Conservation (phyloP, 2,797 vertebrate genomes). For the Scolopax rusticola region DNA sequence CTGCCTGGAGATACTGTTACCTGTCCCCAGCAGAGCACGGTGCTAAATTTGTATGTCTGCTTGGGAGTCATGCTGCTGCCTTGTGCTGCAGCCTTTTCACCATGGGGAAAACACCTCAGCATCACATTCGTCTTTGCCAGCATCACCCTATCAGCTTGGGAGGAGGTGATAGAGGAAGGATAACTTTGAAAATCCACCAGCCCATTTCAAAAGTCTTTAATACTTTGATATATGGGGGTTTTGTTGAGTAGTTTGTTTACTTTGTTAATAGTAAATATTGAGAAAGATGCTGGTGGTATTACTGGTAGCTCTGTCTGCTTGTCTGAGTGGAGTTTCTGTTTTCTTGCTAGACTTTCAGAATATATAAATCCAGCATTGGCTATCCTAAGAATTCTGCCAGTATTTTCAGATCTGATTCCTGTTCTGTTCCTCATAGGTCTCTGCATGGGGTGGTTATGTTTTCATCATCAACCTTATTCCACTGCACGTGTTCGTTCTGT, state of each 20-base stretch:
- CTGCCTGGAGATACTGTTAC: neutral
- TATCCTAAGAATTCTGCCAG: neutral
- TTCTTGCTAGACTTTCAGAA: neutral
- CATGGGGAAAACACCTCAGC: neutral
- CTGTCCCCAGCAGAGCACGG: neutral
- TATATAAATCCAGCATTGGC: neutral
- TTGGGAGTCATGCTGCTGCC: neutral
- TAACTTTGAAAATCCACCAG: neutral
- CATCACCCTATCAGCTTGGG: neutral
- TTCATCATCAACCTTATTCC: conserved; percentile 99
- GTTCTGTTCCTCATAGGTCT: conserved; percentile 84
- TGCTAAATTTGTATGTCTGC: neutral
- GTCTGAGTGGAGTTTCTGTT: neutral
- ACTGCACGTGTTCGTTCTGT: conserved; percentile 94
- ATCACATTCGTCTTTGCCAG: neutral
- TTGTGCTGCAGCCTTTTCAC: neutral
- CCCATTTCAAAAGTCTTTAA: neutral
- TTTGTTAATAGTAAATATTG: neutral
- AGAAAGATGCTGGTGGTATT: neutral
- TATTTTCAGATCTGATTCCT: conserved; percentile 18
- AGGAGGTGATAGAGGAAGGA: neutral
- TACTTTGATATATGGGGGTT: neutral
- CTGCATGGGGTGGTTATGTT: conserved; percentile 96
- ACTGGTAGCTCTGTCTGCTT: neutral
- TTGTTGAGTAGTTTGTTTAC: neutral